phyloP scores from a whole-genome alignment of 2,797 vertebrate genomes.

The Pseudopleuronectes americanus region DNA sequence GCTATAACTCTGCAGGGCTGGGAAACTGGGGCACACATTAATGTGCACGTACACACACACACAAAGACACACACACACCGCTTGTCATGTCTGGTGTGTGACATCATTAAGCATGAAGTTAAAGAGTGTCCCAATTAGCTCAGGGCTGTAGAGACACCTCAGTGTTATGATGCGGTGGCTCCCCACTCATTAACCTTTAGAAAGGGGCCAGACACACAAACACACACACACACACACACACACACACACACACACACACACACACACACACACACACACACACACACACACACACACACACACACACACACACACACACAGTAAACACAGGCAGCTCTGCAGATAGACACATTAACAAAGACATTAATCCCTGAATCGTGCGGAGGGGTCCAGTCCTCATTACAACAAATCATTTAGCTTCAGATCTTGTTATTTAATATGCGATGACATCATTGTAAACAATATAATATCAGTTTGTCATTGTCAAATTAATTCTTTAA shows the following conservation, averaged over 20 bases:
- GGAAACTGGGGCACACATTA: neutral
- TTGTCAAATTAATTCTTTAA: too few species aligned
- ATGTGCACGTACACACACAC: slow-evolving; percentile 17
- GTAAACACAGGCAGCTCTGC: slow-evolving; percentile 16
- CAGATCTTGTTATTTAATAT: slow-evolving; percentile 13
- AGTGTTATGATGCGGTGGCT: slow-evolving; percentile 47
- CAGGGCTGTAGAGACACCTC: slow-evolving; percentile 39
- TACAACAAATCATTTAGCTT: slow-evolving; percentile 41
- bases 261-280: slow-evolving; percentile 23
- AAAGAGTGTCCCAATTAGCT: slow-evolving; percentile 71
- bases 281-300: slow-evolving; percentile 7
- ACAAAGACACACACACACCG: slow-evolving; percentile 31
- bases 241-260: neutral
- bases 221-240: slow-evolving; percentile 7
- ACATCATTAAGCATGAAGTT: slow-evolving; percentile 66
- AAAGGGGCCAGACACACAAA: slow-evolving; percentile 34
- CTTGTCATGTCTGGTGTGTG: slow-evolving; percentile 42
- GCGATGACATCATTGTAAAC: neutral
- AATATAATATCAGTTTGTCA: neutral
- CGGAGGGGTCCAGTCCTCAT: slow-evolving; percentile 18
- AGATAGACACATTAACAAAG: slow-evolving; percentile 39
- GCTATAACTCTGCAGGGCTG: neutral
- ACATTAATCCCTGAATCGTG: slow-evolving; percentile 29
- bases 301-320: neutral
- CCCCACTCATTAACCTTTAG: slow-evolving; percentile 73